These are phyloP conservation scores for Falco biarmicus DNA, from an alignment of 2,797 vertebrate genomes.

Conservation along the genomic window DNA sequence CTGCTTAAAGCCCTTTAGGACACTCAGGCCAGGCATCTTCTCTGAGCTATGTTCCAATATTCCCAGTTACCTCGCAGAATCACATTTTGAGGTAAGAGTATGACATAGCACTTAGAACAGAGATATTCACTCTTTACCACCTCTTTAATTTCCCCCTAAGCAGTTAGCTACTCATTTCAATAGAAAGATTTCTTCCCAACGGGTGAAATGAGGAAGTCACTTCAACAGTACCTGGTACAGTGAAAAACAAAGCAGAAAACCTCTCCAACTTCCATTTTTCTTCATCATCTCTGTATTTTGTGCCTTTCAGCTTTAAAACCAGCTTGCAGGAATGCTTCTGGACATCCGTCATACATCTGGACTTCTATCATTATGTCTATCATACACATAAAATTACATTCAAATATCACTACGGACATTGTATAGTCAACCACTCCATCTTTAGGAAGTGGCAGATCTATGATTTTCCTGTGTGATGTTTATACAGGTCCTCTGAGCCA, in stretches of 20 bases:
- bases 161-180: background rate
- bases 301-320: background rate
- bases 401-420: background rate
- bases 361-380: background rate
- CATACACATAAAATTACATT: background rate
- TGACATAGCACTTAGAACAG: background rate
- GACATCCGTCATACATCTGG: background rate
- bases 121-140: background rate
- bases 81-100: background rate
- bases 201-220: background rate
- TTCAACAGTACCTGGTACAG: background rate
- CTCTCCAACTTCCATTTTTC: background rate
- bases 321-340: background rate
- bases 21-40: background rate
- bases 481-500: background rate
- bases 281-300: background rate
- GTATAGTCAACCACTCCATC: background rate
- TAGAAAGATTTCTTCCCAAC: background rate
- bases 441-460: background rate
- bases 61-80: background rate
- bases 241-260: background rate
- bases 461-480: background rate
- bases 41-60: background rate
- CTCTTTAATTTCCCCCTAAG: background rate
- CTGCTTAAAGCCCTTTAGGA: background rate